Evolutionary conservation across 2,797 vertebrate species (phyloP).

Genomic region (Zenarchopterus dispar): DNA sequence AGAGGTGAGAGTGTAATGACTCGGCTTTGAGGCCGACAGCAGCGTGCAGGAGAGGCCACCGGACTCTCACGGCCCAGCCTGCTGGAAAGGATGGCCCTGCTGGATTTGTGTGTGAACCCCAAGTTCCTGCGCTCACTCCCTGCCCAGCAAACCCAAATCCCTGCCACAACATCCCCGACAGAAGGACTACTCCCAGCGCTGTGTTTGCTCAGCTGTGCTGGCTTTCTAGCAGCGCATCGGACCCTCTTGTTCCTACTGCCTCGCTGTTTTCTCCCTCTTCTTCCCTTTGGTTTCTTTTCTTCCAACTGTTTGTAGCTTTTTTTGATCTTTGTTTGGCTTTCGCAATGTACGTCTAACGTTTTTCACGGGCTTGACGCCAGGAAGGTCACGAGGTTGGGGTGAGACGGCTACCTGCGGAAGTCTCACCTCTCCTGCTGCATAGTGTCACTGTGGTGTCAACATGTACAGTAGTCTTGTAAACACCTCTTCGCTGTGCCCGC

Average conservation of each 20-base stretch:
- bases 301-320: conserved; percentile 68
- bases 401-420: conserved; percentile 68
- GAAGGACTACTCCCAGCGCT: conserved; percentile 72
- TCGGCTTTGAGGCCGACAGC: conserved; percentile 17
- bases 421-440: conserved; percentile 54
- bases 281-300: conserved; percentile 77
- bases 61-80: conserved; percentile 67
- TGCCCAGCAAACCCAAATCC: conserved; percentile 63
- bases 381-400: conserved; percentile 57
- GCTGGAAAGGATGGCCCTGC: conserved; percentile 66
- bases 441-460: conserved; percentile 64
- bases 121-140: conserved; percentile 56
- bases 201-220: conserved; percentile 83
- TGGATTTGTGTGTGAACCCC: conserved; percentile 74
- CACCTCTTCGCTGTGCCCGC: conserved; percentile 77
- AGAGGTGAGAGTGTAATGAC: conserved; percentile 22
- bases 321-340: conserved; percentile 70
- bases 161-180: conserved; percentile 71
- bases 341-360: conserved; percentile 38
- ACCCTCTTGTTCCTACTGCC: conserved; percentile 62
- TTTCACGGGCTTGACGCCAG: conserved; percentile 47
- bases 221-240: conserved; percentile 72
- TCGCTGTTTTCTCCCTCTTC: conserved; percentile 69
- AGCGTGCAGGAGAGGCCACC: conserved; percentile 35
- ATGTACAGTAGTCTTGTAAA: conserved; percentile 64